phyloP scores from a whole-genome alignment of 2,888 invertebrate genomes.

The Apodemia duryi region DNA sequence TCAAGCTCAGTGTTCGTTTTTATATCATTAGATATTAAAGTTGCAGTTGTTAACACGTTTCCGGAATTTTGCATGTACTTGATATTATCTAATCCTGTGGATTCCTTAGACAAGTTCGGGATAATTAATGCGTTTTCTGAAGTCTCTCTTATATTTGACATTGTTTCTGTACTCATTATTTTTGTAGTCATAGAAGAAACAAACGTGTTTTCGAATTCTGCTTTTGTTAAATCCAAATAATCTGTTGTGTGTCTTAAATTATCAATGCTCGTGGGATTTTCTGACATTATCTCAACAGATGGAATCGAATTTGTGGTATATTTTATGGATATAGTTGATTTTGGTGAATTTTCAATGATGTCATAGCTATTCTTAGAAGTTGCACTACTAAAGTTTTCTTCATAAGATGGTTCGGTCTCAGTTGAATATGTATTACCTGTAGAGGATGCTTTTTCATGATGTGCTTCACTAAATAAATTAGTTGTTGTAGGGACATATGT shows the following conservation, averaged over 20 bases:
- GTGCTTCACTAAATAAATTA: background rate
- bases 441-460: background rate
- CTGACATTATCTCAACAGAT: background rate
- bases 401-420: background rate
- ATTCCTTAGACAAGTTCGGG: background rate
- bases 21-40: background rate
- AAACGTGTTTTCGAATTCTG: background rate
- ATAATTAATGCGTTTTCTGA: background rate
- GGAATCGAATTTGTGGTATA: background rate
- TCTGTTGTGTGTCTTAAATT: background rate
- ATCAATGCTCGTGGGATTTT: background rate
- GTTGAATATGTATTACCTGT: background rate
- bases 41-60: background rate
- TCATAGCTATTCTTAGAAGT: background rate
- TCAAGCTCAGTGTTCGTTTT: background rate
- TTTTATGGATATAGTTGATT: background rate
- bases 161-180: background rate
- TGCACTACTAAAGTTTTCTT: background rate
- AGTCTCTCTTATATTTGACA: background rate
- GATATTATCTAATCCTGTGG: background rate
- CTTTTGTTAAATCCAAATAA: background rate
- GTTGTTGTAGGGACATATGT: background rate
- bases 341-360: background rate
- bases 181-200: background rate
- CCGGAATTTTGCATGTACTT: background rate